Conservation (phyloP, 2,888 invertebrate species). For the Ichneumoninae sp. region DNA sequence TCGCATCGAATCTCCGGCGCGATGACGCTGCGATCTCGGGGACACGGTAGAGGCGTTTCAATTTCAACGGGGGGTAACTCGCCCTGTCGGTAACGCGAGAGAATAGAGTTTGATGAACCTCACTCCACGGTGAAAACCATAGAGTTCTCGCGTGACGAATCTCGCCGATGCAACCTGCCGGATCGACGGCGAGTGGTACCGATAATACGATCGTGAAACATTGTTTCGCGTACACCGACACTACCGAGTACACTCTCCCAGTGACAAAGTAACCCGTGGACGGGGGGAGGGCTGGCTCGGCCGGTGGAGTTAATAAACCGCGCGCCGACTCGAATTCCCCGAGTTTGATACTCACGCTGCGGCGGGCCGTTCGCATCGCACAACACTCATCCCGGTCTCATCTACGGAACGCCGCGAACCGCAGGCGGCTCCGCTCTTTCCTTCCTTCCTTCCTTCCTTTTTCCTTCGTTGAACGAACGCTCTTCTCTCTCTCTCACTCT, state of each 20-base stretch:
- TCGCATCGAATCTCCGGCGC: constrained; percentile 32
- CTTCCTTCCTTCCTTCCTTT: constrained; percentile 62
- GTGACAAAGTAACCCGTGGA: constrained; percentile 4
- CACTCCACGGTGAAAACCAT: neutral
- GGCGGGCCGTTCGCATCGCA: constrained; percentile 24
- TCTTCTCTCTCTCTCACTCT: constrained; percentile 7
- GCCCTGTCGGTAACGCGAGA: constrained; percentile 63
- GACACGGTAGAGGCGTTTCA: constrained; percentile 83
- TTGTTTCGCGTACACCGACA: neutral
- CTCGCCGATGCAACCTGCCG: neutral
- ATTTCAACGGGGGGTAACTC: constrained; percentile 78
- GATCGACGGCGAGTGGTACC: neutral
- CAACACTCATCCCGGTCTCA: constrained; percentile 22
- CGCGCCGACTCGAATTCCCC: constrained; percentile 32
- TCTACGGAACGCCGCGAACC: constrained; percentile 41
- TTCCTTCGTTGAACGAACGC: constrained; percentile 2
- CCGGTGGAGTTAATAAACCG: constrained; percentile 57
- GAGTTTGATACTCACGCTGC: constrained; percentile 29
- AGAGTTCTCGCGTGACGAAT: neutral
- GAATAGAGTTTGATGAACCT: constrained; percentile 3
- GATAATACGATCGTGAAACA: constrained; percentile 3
- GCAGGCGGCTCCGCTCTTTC: constrained; percentile 58
- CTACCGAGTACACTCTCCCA: neutral
- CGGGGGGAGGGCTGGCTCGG: neutral
- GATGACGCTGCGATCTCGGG: constrained; percentile 78